Evolutionary conservation across 2,113 vertebrate species (phyloP), one percentile per base, ranked within the genome.

Genomic region (Austrofundulus limnaeus): DNA sequence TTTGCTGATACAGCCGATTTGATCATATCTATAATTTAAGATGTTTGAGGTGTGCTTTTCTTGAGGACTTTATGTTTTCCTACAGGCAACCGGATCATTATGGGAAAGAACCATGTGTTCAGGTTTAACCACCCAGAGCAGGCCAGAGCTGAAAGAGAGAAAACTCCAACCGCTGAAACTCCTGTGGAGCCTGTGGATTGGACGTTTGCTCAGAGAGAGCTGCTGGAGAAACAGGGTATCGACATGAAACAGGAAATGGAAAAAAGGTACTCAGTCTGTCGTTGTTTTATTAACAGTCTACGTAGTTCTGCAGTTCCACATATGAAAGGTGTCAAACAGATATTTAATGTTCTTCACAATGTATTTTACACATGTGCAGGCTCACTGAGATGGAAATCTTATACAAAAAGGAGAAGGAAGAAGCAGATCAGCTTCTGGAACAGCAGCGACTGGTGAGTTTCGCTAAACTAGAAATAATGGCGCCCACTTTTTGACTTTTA

Each of bases 201-300:
- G 97, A 98, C 97, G 0, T 99, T 99, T 87, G 97, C 97, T 58
- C 97, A 99, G 91, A 92, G 97, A 42, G 97, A 99, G 78, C 93
- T 99, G 54, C 88, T 99, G 69, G 97, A 99, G 87, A 99, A 99
- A 68, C 97, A 99, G 69, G 97, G 97, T 54, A 99, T 99, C 24
- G 97, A 99, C 89, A 99, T 99, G 97, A 99, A 99, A 61, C 97
- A 99, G 71, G 97, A 99, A 86, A 99, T 99, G 97, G 97, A 99
- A 83, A 99, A 99, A 91, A 94, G 97, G 97, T 98, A 60, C 4
- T 2, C 14, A 24, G 16, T 12, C 24, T 42, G 17, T 15, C 6
- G 1, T 20, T 2, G 8, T 28, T 42, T 57, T 19, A 4, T 7
- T 11, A 34, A 8, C 10, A 2, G 6, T 15, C 6, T 39, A 17